Evolutionary conservation across 2,797 vertebrate genomes (phyloP), one percentile per base, ranked within the genome.

Genomic region (Chrosomus eos): DNA sequence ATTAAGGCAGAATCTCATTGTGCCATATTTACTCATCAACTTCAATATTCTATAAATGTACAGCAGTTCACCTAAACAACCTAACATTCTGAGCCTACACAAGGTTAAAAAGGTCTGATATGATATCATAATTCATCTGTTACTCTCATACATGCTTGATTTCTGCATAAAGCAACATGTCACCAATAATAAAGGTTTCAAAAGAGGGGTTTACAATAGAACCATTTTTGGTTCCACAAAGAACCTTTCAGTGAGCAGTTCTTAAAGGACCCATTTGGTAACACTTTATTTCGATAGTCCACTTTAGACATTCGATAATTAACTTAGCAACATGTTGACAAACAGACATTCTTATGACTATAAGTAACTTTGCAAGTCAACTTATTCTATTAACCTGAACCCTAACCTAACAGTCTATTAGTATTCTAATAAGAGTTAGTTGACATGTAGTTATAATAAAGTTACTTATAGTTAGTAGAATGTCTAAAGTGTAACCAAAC

Each of bases 1-100:
- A 75, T 87, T 89, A 89, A 89, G 85, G 87, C 87, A 89, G 10
- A 55, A 68, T 85, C 77, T 82, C 75, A 87, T 64, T 70, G 77
- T 85, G 86, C 81, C 80, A 78, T 87, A 77, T 85, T 85, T 77
- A 86, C 83, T 40, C 31, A 9, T 87, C 18, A 72, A 31, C 53
- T 33, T 87, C 75, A 51, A 7, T 70, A 23, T 55, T 53, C 62
- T 68, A 76, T 62, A 64, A 75, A 81, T 45, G 36, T 70, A 80
- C 68, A 84, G 62, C 79, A 38, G 68, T 79, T 78, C 81, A 83
- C 45, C 19, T 74, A 43, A 18, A 79, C 21, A 60, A 82, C 75
- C 66, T 64, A 31, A 84, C 79, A 74, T 45, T 60, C 58, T 64
- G 80, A 79, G 38, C 53, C 68, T 6, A 55, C 31, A 51, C 8